Evolutionary conservation across 2,797 vertebrate species (phyloP).

Genomic region (Tragopan temminckii): DNA sequence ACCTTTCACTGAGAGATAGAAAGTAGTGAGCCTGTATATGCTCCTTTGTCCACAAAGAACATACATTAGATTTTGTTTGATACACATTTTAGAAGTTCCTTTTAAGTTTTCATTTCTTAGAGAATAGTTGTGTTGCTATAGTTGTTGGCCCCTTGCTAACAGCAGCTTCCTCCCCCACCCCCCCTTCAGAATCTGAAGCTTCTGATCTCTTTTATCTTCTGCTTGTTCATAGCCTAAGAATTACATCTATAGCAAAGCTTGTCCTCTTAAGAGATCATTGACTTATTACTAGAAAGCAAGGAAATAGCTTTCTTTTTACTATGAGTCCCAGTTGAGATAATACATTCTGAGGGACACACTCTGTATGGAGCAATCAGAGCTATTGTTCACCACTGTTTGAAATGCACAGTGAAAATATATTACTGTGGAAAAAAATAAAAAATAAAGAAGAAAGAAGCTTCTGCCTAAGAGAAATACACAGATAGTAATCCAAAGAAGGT

Average conservation of each 20-base stretch:
- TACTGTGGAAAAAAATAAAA: neutral
- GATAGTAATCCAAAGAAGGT: neutral
- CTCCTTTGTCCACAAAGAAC: slow-evolving; percentile 8
- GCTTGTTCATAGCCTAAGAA: slow-evolving; percentile 63
- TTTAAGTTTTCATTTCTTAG: slow-evolving; percentile 69
- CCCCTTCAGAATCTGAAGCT: slow-evolving; percentile 57
- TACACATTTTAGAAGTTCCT: slow-evolving; percentile 65
- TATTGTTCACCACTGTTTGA: slow-evolving; percentile 72
- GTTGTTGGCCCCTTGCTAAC: slow-evolving; percentile 53
- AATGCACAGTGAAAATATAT: slow-evolving; percentile 32
- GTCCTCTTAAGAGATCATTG: slow-evolving; percentile 63
- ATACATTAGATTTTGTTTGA: slow-evolving; percentile 63
- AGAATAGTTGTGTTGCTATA: slow-evolving; percentile 52
- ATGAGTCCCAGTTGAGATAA: slow-evolving; percentile 56
- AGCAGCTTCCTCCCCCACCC: slow-evolving; percentile 29
- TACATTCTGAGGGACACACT: slow-evolving; percentile 70
- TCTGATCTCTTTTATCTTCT: slow-evolving; percentile 75
- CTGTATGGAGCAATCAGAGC: slow-evolving; percentile 39
- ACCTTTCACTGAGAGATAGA: slow-evolving; percentile 41
- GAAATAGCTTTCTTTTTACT: slow-evolving; percentile 76
- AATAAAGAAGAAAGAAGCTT: neutral
- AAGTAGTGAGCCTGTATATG: neutral
- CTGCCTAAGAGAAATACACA: neutral
- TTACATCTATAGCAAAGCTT: slow-evolving; percentile 67
- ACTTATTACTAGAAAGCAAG: slow-evolving; percentile 74